These are phyloP conservation scores for Ursus arctos DNA, from an alignment of 2,113 vertebrate species.

Conservation along the genomic window DNA sequence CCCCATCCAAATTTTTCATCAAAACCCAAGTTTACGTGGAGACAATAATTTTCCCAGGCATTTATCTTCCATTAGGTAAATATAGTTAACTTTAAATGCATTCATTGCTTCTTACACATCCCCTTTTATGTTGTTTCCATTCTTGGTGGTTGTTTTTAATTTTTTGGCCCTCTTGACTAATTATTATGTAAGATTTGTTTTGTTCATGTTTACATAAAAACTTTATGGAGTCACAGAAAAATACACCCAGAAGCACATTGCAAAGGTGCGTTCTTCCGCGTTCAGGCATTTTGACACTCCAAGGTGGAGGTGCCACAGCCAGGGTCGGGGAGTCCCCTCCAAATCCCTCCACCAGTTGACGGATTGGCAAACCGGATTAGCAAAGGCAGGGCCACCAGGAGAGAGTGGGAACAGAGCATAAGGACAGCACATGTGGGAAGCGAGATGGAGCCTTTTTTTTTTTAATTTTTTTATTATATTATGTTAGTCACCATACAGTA, in stretches of 20 bases:
- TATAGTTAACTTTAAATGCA: not conserved
- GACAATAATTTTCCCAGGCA: not conserved
- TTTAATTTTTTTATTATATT: too few relatives aligned
- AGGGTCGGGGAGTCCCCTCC: not conserved
- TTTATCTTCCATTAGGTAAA: not conserved
- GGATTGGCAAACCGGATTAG: too few relatives aligned
- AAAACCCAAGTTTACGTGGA: not conserved
- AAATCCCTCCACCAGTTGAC: not conserved
- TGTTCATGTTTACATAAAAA: not conserved
- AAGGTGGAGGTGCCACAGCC: fast-evolving
- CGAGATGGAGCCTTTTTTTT: too few relatives aligned
- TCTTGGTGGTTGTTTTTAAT: not conserved
- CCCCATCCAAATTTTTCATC: too few relatives aligned
- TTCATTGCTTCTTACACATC: not conserved
- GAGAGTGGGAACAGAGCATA: too few relatives aligned
- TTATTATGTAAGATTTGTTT: not conserved
- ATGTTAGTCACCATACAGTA: too few relatives aligned
- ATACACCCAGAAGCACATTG: not conserved
- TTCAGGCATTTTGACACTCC: not conserved
- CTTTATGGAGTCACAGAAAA: not conserved
- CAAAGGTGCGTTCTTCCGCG: not conserved
- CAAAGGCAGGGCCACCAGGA: not conserved
- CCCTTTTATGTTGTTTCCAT: not conserved
- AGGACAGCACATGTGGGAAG: too few relatives aligned
- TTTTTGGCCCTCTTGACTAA: not conserved